Conservation (phyloP, 2,888 invertebrate species). For the Orthonevra nobilis region DNA sequence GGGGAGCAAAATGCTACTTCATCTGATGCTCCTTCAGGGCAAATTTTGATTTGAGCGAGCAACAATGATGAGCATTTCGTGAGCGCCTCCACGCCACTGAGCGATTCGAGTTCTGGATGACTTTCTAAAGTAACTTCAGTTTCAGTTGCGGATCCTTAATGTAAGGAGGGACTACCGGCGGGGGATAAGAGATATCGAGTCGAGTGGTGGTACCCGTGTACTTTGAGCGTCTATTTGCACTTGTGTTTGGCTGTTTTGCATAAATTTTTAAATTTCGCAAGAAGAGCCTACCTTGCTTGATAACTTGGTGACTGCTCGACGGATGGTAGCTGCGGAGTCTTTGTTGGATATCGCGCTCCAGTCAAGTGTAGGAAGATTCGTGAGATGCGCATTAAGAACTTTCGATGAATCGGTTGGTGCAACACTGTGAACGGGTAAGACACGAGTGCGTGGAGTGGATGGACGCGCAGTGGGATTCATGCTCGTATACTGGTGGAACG, state of each 20-base stretch:
- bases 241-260: constrained; percentile 37
- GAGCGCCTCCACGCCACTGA: too few species aligned
- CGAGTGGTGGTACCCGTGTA: constrained; percentile 33
- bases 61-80: constrained; percentile 8
- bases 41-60: not conserved
- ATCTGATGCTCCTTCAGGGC: constrained; percentile 22
- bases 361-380: constrained; percentile 20
- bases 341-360: not conserved
- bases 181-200: constrained; percentile 22
- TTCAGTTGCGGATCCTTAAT: not conserved
- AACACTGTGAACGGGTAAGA: constrained; percentile 24
- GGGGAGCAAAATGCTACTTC: constrained; percentile 21
- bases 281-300: constrained; percentile 8
- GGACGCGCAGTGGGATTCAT: too few species aligned
- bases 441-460: constrained; percentile 54
- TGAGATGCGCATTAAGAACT: constrained; percentile 43
- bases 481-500: too few species aligned
- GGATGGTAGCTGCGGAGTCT: not conserved
- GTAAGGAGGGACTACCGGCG: not conserved
- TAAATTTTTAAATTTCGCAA: constrained; percentile 10
- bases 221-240: constrained; percentile 31
- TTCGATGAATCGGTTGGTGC: not conserved
- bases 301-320: constrained; percentile 6
- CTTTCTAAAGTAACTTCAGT: constrained; percentile 56
- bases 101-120: constrained; percentile 36